phyloP scores from a whole-genome alignment of 2,113 vertebrate genomes.

The Morone saxatilis region DNA sequence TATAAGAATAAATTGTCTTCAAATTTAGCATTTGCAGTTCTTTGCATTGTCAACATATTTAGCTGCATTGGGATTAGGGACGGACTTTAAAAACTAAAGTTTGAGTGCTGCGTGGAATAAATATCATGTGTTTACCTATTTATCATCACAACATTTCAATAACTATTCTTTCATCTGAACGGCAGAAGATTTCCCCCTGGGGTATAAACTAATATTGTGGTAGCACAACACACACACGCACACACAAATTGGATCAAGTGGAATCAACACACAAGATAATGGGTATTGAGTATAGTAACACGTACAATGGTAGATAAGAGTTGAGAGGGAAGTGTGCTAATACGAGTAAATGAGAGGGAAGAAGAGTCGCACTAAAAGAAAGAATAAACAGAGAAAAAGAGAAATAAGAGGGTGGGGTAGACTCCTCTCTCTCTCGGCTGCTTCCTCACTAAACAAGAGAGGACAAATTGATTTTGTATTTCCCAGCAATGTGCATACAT shows the following conservation, averaged over 20 bases:
- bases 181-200: background rate
- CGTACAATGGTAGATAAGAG: background rate
- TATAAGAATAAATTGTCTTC: background rate
- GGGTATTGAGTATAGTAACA: constrained; percentile 10
- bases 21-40: background rate
- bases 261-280: constrained; percentile 12
- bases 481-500: background rate
- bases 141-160: constrained; percentile 5
- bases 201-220: background rate
- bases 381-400: too few relatives aligned
- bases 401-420: background rate
- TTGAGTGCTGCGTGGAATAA: background rate
- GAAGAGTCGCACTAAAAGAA: background rate
- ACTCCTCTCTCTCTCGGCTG: background rate
- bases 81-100: constrained; percentile 2
- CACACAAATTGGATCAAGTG: background rate
- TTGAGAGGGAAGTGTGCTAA: background rate
- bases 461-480: constrained; percentile 21
- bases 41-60: background rate
- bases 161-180: background rate
- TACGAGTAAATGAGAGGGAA: background rate
- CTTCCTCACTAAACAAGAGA: constrained; percentile 1
- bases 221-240: background rate
- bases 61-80: constrained; percentile 1
- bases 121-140: background rate